Base-by-base conservation (phyloP, 2,797 vertebrate species). In the Myioborus miniatus region DNA sequence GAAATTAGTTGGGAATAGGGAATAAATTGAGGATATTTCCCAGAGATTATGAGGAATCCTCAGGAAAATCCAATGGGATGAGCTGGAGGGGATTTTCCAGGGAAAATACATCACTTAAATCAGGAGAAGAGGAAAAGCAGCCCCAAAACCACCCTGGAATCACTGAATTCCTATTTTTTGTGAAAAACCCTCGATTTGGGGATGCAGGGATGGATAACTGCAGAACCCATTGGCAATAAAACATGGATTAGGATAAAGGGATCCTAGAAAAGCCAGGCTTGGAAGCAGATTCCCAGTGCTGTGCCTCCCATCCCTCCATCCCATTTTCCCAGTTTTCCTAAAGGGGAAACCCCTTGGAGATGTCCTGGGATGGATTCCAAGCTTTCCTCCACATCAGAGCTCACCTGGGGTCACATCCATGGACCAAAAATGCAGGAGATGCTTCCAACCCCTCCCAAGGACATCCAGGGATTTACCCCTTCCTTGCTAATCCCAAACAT, bases 351-450 rank as follows among this genome's bases (percentile, higher is more conserved):
- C 52, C 39, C 36, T n/a, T 4, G 6, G n/a, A 43, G 14, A 21
- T 2, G 6, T 4, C 8, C 34, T 10, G 49, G 5, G 14, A 46
- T 1, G 21, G 47, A 32, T 49, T 24, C 44, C 2, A 29, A 67
- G 30, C 4, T 44, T 39, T 44, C 27, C 44, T 32, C 15, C 32
- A 6, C 34, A 11, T n/a, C 20, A 41, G 43, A 59, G 21, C 55
- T 16, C 34, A 46, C 6, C 53, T 2, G 0, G 1, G 20, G 0
- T 32, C 11, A 11, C 56, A 17, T 53, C 50, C 10, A 0, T 0
- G 3, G 36, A 13, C 11, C 64, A 17, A 23, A 21, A 19, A n/a
- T 19, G 39, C 5, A 1, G 39, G 32, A 81, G n/a, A 46, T 1
- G 16, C 11, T 1, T 9, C 41, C 44, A 27, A 53, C 4, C 29